Base-by-base conservation (phyloP, 2,113 vertebrate genomes). In the Cettia cetti region DNA sequence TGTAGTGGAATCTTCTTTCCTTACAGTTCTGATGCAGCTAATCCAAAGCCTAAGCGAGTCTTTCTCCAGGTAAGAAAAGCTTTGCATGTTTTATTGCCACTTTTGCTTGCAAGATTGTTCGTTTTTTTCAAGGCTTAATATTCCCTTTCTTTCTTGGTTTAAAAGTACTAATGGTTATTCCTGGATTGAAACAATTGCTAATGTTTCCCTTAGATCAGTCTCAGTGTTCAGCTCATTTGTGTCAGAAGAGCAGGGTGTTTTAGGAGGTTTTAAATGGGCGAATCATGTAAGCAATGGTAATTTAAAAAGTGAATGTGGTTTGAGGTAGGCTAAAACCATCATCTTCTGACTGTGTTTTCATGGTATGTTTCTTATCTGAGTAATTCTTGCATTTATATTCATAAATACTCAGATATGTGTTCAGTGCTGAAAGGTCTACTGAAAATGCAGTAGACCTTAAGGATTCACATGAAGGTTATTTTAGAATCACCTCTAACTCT, bases 1-100 rank as follows among this genome's bases (percentile, higher is more conserved):
- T 99, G 98, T 93, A 97, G 97, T 94, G 99, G 99, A 50, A 31
- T 98, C 82, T 98, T 99, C 92, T 99, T 99, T 89, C 99, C 99
- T 12, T 99, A 99, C 66, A 98, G 99, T 44, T 98, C 96, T 35
- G 97, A 96, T 93, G 97, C 96, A 2, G 96, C 98, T 63, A 98
- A 97, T 59, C 99, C 99, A 6, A 98, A 98, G 60, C 99, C 99
- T 60, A 99, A 99, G 91, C 97, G 99, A 68, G 96, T 99, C 74
- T 99, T 99, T 95, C 95, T 99, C 40, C 99, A 99, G 99, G 99
- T 99, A 96, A 97, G 96, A 74, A 78, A 37, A 47, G 9, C 30
- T 75, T 75, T 93, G 33, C 13, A 7, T 27, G 3, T 57, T 3
- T 0, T 47, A 11, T 45, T 84, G 16, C 13, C 12, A 57, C 56